Evolutionary conservation across 2,113 vertebrate genomes (phyloP).

Genomic region (Sterrhoptilus dennistouni): DNA sequence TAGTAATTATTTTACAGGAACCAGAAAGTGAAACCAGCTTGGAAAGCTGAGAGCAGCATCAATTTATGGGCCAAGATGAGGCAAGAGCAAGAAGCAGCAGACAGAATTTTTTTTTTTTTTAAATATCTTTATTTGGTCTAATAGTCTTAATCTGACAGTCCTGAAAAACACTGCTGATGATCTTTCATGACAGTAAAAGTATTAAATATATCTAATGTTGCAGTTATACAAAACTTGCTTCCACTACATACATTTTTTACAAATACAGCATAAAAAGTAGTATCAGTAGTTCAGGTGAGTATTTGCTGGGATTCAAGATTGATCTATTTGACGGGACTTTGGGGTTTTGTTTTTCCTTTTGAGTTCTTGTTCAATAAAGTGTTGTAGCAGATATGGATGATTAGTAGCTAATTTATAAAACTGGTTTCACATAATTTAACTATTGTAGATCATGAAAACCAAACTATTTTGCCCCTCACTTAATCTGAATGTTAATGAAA

Average conservation of each 20-base stretch:
- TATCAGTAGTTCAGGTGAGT: background rate
- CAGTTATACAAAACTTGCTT: background rate
- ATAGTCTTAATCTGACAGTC: background rate
- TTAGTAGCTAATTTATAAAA: background rate
- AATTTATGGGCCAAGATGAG: background rate
- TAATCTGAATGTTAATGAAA: background rate
- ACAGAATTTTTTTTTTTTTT: background rate
- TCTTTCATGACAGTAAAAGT: background rate
- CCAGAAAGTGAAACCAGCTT: background rate
- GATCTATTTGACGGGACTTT: background rate
- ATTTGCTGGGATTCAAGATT: background rate
- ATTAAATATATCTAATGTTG: background rate
- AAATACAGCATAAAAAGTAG: background rate
- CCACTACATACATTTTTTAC: background rate
- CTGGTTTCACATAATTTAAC: background rate
- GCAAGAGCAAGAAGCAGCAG: background rate
- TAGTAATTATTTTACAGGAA: background rate
- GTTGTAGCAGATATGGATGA: background rate
- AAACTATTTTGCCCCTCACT: background rate
- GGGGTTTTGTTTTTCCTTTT: background rate
- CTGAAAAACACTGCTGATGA: background rate
- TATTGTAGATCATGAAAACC: background rate
- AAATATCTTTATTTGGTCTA: background rate
- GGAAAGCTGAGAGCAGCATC: background rate
- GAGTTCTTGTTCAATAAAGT: background rate